These are phyloP conservation scores for Naso thynnoides DNA, from an alignment of 2,797 vertebrate genomes.

Conservation along the genomic window DNA sequence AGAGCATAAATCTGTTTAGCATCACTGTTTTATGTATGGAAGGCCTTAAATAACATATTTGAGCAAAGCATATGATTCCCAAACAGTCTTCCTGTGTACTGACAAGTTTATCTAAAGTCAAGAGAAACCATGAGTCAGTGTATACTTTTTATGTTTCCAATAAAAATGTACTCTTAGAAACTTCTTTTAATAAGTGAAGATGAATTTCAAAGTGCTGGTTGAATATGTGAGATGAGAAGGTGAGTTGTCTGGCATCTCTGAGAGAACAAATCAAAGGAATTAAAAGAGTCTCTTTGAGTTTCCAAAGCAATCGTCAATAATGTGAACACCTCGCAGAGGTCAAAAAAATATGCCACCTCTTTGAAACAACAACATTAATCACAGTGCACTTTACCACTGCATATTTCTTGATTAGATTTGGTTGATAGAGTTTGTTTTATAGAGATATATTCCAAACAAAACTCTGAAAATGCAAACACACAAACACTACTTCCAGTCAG, in stretches of 20 bases:
- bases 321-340: conserved; percentile 13
- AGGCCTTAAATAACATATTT: neutral
- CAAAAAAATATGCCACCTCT: conserved; percentile 26
- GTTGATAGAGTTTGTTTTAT: conserved; percentile 16
- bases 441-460: neutral
- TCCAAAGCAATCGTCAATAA: conserved; percentile 26
- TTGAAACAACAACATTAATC: conserved; percentile 37
- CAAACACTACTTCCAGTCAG: neutral
- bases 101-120: neutral
- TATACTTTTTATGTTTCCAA: neutral
- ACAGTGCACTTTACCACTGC: neutral
- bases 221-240: conserved; percentile 20
- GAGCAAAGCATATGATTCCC: neutral
- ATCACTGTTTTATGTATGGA: neutral
- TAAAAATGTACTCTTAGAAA: neutral
- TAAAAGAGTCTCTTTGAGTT: conserved; percentile 22
- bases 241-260: conserved; percentile 24
- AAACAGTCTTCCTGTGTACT: neutral
- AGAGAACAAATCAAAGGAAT: conserved; percentile 37
- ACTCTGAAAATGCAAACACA: neutral
- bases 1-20: neutral
- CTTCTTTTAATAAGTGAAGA: conserved; percentile 6
- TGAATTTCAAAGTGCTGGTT: conserved; percentile 26
- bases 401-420: neutral
- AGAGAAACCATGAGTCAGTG: neutral